Conservation (phyloP, 2,113 vertebrate genomes). For the Arenaria interpres region DNA sequence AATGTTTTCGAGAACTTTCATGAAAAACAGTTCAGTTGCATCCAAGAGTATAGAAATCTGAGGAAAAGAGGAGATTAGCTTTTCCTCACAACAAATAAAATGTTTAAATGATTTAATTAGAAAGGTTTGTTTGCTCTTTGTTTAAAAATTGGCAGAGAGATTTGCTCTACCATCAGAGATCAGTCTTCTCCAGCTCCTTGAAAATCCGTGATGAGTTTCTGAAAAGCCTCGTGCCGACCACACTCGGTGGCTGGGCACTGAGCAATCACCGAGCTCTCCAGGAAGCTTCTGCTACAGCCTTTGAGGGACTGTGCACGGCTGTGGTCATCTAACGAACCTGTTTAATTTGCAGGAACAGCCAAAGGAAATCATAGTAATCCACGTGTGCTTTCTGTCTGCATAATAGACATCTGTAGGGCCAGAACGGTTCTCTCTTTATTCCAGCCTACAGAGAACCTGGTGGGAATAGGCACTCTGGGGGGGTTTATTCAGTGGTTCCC, state of each 20-base stretch:
- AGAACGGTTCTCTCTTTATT: neutral
- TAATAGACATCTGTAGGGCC: no score
- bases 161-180: neutral
- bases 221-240: rapidly evolving
- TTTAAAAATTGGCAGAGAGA: neutral
- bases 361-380: neutral
- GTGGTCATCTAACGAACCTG: neutral
- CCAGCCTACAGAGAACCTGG: neutral
- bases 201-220: neutral
- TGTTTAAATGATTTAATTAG: neutral
- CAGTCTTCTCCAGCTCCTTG: neutral
- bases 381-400: rapidly evolving
- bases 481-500: neutral
- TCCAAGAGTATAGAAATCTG: neutral
- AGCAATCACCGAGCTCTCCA: neutral
- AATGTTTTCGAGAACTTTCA: conserved; percentile 24
- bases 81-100: neutral
- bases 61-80: neutral
- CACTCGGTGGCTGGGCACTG: neutral
- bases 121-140: neutral
- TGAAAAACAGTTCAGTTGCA: neutral
- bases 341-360: neutral
- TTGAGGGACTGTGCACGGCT: neutral
- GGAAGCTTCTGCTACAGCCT: neutral
- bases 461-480: neutral